Conservation (phyloP, 1,140 invertebrate genomes). For the Scylla paramamosain region DNA sequence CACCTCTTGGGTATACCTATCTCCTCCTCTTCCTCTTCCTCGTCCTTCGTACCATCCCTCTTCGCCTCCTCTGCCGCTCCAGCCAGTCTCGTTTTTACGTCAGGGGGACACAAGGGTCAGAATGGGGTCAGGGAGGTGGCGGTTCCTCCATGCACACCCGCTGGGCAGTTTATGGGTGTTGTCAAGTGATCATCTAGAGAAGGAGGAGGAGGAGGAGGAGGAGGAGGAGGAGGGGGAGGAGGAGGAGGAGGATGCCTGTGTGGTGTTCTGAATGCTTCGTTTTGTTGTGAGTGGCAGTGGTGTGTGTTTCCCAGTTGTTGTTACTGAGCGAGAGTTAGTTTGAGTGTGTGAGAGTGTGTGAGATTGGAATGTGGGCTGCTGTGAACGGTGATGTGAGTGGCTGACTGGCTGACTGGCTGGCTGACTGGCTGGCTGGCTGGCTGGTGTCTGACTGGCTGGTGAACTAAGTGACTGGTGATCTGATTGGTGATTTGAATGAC, state of each 20-base stretch:
- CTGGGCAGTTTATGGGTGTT: constrained; percentile 38
- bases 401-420: no score
- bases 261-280: background rate
- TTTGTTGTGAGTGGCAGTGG: background rate
- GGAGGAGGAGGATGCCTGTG: background rate
- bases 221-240: background rate
- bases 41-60: background rate
- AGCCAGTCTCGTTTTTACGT: background rate
- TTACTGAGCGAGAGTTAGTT: background rate
- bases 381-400: no score
- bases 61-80: background rate
- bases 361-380: no score
- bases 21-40: constrained; percentile 16
- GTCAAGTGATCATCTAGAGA: background rate
- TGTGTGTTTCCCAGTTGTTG: no score
- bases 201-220: background rate
- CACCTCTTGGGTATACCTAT: background rate
- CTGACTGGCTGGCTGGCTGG: no score
- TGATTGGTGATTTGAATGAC: no score
- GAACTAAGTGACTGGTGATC: no score
- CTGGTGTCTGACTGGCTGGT: no score
- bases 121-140: background rate
- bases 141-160: background rate
- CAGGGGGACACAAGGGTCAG: background rate
- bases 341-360: background rate